Evolutionary conservation across 2,888 invertebrate species (phyloP).

Genomic region (Altica lythri): DNA sequence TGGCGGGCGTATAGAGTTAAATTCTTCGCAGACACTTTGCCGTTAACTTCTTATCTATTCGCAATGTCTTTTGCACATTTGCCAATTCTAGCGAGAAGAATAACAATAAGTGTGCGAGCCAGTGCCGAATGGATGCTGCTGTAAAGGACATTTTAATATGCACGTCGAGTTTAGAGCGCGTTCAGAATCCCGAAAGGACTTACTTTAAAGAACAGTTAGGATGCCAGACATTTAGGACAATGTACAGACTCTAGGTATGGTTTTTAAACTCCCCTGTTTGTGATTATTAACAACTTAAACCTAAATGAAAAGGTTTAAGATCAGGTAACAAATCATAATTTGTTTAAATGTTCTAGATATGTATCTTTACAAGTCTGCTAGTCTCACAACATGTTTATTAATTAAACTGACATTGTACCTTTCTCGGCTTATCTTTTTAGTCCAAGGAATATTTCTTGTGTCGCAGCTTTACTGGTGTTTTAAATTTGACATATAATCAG

Average conservation of each 20-base stretch:
- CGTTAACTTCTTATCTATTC: conserved; percentile 54
- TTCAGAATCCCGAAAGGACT: conserved; percentile 42
- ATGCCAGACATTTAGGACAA: background rate
- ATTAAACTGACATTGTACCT: too few relatives aligned
- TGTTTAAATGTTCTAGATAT: too few relatives aligned
- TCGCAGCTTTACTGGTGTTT: too few relatives aligned
- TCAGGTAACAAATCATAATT: too few relatives aligned
- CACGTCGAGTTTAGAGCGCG: conserved; percentile 46
- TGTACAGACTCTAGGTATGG: background rate
- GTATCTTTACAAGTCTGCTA: too few relatives aligned
- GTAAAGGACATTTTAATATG: conserved; percentile 48
- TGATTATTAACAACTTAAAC: conserved; percentile 7
- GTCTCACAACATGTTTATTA: too few relatives aligned
- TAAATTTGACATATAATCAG: too few relatives aligned
- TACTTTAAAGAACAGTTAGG: background rate
- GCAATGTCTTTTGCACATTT: conserved; percentile 54
- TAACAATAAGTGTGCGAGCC: conserved; percentile 48
- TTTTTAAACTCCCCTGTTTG: background rate
- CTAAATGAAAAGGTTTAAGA: too few relatives aligned
- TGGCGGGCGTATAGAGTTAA: conserved; percentile 7
- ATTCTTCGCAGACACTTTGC: conserved; percentile 42
- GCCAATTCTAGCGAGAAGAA: conserved; percentile 52
- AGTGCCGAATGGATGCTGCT: conserved; percentile 41
- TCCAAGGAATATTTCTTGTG: too few relatives aligned
- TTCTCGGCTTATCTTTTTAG: too few relatives aligned